phyloP scores from a whole-genome alignment of 2,797 vertebrate species.

The Pangasius krempfi region DNA sequence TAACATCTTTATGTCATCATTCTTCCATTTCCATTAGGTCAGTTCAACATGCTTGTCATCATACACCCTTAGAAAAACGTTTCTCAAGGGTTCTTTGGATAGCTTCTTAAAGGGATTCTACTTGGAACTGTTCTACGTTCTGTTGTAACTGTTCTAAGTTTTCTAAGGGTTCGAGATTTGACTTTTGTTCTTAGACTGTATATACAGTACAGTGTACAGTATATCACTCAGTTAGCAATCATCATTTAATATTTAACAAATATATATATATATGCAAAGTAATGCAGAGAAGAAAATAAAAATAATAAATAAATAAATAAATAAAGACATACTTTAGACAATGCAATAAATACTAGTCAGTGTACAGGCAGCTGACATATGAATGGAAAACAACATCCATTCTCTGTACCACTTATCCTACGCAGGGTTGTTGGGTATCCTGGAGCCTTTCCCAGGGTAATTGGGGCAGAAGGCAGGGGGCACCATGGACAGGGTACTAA shows the following conservation, averaged over 20 bases:
- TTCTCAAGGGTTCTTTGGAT: not conserved
- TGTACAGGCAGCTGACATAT: not conserved
- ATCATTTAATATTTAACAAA: not conserved
- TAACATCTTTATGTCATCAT: not conserved
- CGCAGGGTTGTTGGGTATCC: too few relatives aligned
- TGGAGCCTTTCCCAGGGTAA: too few relatives aligned
- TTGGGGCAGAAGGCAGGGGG: too few relatives aligned
- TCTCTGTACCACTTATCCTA: too few relatives aligned
- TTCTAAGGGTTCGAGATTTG: not conserved
- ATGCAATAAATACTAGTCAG: not conserved
- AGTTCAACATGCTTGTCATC: not conserved
- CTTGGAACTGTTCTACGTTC: not conserved
- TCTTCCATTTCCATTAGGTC: not conserved
- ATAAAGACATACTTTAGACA: not conserved
- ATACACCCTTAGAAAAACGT: not conserved
- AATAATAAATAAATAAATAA: not conserved
- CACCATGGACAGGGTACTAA: too few relatives aligned
- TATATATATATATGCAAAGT: not conserved
- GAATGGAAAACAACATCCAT: not conserved
- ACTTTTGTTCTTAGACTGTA: not conserved
- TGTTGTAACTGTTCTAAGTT: not conserved
- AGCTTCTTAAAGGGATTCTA: not conserved
- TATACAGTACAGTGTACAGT: not conserved
- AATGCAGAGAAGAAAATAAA: not conserved
- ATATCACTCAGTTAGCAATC: not conserved